These are phyloP conservation scores for Drosophila navojoa DNA, from an alignment of 1,140 invertebrate species.

Conservation along the genomic window DNA sequence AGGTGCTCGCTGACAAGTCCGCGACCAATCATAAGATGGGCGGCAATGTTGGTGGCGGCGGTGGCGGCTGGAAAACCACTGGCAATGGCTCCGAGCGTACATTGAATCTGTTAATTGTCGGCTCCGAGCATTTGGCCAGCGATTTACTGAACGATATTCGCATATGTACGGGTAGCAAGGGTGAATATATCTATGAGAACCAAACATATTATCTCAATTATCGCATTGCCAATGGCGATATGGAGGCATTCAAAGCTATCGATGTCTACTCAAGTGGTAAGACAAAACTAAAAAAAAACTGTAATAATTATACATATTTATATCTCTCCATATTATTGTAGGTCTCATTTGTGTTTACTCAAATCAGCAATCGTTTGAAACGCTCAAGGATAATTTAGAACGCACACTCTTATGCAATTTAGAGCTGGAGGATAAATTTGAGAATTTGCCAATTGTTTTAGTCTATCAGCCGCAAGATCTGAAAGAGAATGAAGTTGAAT, in stretches of 20 bases:
- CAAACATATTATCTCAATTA: conserved; percentile 93
- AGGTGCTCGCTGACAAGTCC: conserved; percentile 89
- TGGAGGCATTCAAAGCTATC: conserved; percentile 83
- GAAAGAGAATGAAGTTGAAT: conserved; percentile 92
- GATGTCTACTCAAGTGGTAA: conserved; percentile 86
- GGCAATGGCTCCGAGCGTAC: conserved; percentile 86
- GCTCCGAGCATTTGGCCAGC: conserved; percentile 90
- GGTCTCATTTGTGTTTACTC: conserved; percentile 96
- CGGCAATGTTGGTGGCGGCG: conserved; percentile 79
- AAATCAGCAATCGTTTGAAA: conserved; percentile 95
- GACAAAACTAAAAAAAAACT: conserved; percentile 41
- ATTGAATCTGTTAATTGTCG: conserved; percentile 90
- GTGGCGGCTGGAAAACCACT: conserved; percentile 78
- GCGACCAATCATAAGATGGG: conserved; percentile 84
- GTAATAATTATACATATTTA: background rate
- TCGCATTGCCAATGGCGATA: conserved; percentile 93
- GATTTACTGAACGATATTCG: conserved; percentile 91
- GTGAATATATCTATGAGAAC: conserved; percentile 93
- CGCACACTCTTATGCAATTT: conserved; percentile 96
- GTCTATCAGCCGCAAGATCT: conserved; percentile 94
- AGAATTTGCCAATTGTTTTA: conserved; percentile 95
- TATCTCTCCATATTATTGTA: conserved; percentile 69
- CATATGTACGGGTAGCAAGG: conserved; percentile 87
- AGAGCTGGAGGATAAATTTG: conserved; percentile 93
- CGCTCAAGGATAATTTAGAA: conserved; percentile 95